Evolutionary conservation across 2,888 invertebrate genomes (phyloP).

Genomic region (Temnothorax ravouxi): DNA sequence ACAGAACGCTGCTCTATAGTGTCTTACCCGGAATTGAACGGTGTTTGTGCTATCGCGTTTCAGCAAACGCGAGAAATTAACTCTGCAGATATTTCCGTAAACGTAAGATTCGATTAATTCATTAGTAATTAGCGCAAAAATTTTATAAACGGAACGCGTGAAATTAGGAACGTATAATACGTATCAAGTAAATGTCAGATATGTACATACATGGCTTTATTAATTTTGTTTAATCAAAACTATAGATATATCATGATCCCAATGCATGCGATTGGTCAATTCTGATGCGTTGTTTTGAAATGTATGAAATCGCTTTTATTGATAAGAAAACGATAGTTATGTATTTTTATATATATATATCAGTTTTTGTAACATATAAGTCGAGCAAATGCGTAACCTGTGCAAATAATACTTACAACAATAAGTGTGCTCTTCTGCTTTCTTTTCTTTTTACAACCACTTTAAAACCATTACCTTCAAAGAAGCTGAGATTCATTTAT

Average conservation of each 20-base stretch:
- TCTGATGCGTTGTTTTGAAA: background rate
- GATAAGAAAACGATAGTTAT: background rate
- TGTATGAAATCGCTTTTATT: background rate
- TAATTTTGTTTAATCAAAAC: constrained; percentile 21
- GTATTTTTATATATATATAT: background rate
- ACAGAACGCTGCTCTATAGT: constrained; percentile 27
- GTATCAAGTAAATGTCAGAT: too few relatives aligned
- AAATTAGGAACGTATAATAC: background rate
- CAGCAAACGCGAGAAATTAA: constrained; percentile 12
- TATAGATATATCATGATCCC: background rate
- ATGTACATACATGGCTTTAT: too few relatives aligned
- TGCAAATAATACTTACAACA: constrained; percentile 15
- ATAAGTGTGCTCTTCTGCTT: background rate
- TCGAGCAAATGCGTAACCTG: background rate
- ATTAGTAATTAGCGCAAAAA: background rate
- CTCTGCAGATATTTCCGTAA: background rate
- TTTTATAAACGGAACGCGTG: background rate
- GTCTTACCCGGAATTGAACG: background rate
- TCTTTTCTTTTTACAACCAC: constrained; percentile 3
- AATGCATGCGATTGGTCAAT: background rate
- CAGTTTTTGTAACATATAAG: background rate
- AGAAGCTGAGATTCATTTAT: constrained; percentile 23
- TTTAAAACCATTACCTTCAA: constrained; percentile 11
- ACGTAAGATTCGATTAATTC: background rate
- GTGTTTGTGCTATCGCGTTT: constrained; percentile 24